Percentiles rank a stretch among this genome's conserved stretches.
Evolutionary conservation across 1,140 invertebrate species (phyloP).

Genomic region (Apis mellifera): DNA sequence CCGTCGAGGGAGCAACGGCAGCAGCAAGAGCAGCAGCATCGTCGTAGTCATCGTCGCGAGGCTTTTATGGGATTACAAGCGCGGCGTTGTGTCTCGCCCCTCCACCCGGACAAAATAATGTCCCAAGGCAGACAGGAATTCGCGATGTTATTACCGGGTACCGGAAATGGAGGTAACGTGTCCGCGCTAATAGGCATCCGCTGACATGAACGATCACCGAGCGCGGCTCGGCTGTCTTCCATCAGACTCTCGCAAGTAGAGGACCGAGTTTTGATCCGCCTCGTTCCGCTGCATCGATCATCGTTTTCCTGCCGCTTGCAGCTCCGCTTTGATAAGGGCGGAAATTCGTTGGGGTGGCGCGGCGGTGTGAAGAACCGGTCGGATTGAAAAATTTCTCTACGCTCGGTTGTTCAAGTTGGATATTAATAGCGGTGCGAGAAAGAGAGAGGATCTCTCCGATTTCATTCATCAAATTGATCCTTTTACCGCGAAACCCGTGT

Average conservation of each 20-base stretch:
- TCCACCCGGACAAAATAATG: background rate
- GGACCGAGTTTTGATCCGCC: constrained; percentile 4
- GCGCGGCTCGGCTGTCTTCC: background rate
- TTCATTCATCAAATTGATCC: too few relatives aligned
- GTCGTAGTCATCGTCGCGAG: background rate
- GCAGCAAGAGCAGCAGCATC: too few relatives aligned
- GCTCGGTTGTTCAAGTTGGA: background rate
- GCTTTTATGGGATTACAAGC: constrained; percentile 25
- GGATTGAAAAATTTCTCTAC: background rate
- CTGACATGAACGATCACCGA: constrained; percentile 23
- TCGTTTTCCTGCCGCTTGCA: background rate
- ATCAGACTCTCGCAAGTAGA: constrained; percentile 4
- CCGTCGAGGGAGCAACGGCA: background rate
- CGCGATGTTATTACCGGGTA: background rate
- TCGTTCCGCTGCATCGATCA: constrained; percentile 10
- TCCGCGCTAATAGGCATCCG: constrained; percentile 12
- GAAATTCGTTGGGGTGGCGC: background rate
- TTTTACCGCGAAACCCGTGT: too few relatives aligned
- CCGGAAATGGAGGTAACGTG: constrained; percentile 22
- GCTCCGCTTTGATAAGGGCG: background rate
- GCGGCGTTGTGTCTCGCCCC: background rate
- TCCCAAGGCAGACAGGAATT: background rate
- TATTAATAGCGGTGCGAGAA: background rate
- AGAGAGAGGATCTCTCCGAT: too few relatives aligned
- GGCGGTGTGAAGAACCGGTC: too few relatives aligned